Base-by-base conservation (phyloP, 1,140 invertebrate genomes). In the Teleopsis dalmanni region DNA sequence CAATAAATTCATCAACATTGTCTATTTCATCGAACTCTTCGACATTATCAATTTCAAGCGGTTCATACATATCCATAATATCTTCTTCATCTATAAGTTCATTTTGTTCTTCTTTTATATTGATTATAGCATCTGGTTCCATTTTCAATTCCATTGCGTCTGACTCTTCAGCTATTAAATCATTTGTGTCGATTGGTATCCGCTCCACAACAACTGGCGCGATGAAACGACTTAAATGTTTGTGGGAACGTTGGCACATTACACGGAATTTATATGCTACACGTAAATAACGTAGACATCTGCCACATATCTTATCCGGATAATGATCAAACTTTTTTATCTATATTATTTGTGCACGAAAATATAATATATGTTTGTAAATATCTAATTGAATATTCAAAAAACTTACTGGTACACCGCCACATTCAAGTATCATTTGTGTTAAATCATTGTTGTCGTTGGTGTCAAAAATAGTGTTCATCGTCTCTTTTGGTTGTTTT, bases 291-390 rank as follows among this genome's bases (percentile, higher is more conserved):
- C 56, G 62, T 3, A 53, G 51, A 44, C 64, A 67, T 36, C 57
- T 67, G 14, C 56, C 55, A 29, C 64, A 67, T 34, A 67, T 67
- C 46, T 67, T 67, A 36, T 67, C 64, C 11, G 64, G 64, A 50
- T 67, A 67, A 29, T 67, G 64, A 50, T 67, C 64, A 19, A 64
- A 67, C 47, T 60, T 58, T 27, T 62, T 67, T 22, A 67, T 67
- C 64, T 67, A 37, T 2, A 48, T 29, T 9, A n/a, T n/a, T n/a
- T n/a, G n/a, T n/a, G 31, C 7, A 34, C 27, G 25, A 29, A 35
- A 35, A 34, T 8, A 51, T 25, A 13, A 6, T 10, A 31, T 27
- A 13, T 14, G 16, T 18, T 13, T 4, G 4, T 31, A 36, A 36
- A 14, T 14, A 8, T 19, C 21, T n/a, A 25, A 19, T 13, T 36